phyloP scores from a whole-genome alignment of 2,888 invertebrate species.

The Drosophila putrida region DNA sequence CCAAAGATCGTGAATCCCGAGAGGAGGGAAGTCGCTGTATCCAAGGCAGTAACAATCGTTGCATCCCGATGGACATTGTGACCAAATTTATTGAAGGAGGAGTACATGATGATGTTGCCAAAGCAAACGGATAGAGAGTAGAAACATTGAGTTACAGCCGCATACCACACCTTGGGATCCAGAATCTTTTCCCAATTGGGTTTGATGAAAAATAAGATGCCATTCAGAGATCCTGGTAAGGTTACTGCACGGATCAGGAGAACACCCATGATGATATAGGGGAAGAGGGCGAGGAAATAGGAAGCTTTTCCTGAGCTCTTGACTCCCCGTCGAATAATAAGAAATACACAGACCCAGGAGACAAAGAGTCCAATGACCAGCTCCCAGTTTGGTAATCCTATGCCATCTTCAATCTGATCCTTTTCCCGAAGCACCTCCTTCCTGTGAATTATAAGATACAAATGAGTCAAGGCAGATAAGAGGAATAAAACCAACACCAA shows the following conservation, averaged over 20 bases:
- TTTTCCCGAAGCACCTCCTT: conserved; percentile 86
- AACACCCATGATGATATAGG: conserved; percentile 88
- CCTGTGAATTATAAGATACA: conserved; percentile 72
- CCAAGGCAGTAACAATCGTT: conserved; percentile 87
- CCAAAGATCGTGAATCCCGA: conserved; percentile 88
- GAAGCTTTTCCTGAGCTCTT: conserved; percentile 89
- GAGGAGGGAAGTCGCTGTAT: conserved; percentile 87
- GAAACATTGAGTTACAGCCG: conserved; percentile 89
- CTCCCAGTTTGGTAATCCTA: conserved; percentile 87
- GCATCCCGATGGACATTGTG: conserved; percentile 88
- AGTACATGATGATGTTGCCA: conserved; percentile 88
- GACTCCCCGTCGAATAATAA: conserved; percentile 87
- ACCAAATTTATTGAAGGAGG: conserved; percentile 88
- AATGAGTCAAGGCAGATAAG: background rate
- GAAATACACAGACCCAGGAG: conserved; percentile 87
- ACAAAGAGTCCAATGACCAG: conserved; percentile 86
- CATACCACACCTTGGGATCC: conserved; percentile 88
- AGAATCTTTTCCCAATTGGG: conserved; percentile 89
- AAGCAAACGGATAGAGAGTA: conserved; percentile 89
- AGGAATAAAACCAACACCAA: conserved; percentile 35
- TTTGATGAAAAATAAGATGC: conserved; percentile 88
- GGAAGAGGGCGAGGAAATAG: conserved; percentile 91
- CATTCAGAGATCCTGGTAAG: conserved; percentile 87
- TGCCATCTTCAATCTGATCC: conserved; percentile 86
- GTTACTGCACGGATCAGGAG: conserved; percentile 88